A percentile compares a stretch with the other conserved stretches of the same genome.
Evolutionary conservation across 2,113 vertebrate species (phyloP).

Genomic region (Sander vitreus): DNA sequence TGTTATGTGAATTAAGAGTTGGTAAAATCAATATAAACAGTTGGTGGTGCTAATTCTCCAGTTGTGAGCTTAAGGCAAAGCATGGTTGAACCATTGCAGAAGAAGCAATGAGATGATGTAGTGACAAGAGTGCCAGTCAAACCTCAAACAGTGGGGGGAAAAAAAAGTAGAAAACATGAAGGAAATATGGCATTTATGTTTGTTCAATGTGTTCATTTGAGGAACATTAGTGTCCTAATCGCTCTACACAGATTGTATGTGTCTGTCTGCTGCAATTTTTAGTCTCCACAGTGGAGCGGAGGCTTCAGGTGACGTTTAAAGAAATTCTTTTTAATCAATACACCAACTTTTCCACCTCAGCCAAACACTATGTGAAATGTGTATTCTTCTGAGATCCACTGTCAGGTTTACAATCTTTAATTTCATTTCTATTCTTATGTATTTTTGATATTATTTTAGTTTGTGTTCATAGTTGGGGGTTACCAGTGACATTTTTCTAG

Average conservation of each 20-base stretch:
- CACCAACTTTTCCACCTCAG: too few relatives aligned
- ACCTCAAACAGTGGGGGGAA: too few relatives aligned
- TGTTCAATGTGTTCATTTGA: not conserved
- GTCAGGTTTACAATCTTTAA: not conserved
- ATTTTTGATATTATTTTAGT: slow-evolving; percentile 10
- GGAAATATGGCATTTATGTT: too few relatives aligned
- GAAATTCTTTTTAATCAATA: too few relatives aligned
- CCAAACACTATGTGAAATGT: not conserved
- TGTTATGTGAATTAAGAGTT: too few relatives aligned
- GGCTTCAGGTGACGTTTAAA: too few relatives aligned
- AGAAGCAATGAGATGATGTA: too few relatives aligned
- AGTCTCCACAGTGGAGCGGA: not conserved
- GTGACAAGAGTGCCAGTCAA: too few relatives aligned
- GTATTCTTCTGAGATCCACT: not conserved
- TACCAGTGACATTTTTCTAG: not conserved
- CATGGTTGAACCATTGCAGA: too few relatives aligned
- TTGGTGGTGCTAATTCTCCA: not conserved
- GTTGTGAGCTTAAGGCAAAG: not conserved
- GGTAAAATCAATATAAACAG: not conserved
- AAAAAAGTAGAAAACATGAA: too few relatives aligned
- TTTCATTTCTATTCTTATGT: slow-evolving; percentile 12
- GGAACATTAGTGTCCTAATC: not conserved
- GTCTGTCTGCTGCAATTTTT: not conserved
- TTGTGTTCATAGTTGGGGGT: not conserved
- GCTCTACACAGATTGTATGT: not conserved